Evolutionary conservation across 2,113 vertebrate genomes (phyloP).

Genomic region (Prunella himalayana): DNA sequence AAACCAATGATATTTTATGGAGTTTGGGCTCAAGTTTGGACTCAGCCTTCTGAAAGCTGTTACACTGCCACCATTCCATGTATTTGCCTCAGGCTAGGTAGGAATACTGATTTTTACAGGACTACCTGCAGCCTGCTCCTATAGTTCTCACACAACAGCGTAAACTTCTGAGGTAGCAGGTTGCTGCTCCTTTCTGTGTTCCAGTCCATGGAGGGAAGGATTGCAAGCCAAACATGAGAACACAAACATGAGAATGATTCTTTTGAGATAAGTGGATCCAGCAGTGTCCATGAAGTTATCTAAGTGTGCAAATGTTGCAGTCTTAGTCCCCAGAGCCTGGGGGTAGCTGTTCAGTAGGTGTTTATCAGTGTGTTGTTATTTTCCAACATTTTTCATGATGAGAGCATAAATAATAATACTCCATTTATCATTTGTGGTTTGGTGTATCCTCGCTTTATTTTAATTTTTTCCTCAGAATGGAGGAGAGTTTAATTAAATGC

Average conservation of each 20-base stretch:
- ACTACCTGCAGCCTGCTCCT: neutral
- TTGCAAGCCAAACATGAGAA: neutral
- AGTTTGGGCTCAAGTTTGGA: neutral
- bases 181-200: neutral
- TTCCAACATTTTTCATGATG: neutral
- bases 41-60: neutral
- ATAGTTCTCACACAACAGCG: accelerated
- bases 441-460: neutral
- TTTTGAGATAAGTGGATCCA: neutral
- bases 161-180: neutral
- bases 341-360: neutral
- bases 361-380: neutral
- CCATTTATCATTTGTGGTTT: neutral
- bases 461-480: neutral
- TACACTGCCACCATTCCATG: neutral
- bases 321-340: neutral
- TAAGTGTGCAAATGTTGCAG: neutral
- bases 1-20: neutral
- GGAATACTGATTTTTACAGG: neutral
- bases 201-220: neutral
- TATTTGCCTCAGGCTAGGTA: neutral
- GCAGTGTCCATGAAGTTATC: neutral
- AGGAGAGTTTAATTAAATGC: neutral
- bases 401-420: neutral
- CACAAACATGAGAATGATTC: neutral